Base-by-base conservation (phyloP, 2,888 invertebrate species). In the Temnothorax unifasciatus region DNA sequence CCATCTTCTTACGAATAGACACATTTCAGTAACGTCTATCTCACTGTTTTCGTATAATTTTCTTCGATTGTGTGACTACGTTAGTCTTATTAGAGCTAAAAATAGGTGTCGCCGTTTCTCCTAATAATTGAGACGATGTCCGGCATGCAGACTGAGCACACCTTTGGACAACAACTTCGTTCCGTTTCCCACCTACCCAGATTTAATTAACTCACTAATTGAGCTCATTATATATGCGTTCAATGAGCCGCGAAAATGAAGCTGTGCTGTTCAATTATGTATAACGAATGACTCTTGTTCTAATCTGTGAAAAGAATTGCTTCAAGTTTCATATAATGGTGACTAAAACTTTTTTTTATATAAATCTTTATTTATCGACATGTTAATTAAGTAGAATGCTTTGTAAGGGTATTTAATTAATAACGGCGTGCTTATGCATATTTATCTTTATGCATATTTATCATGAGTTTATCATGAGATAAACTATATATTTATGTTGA, bases 41-140 rank as follows among this genome's bases (percentile, higher is more conserved):
- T 25, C 73, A 83, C 4, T 82, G 83, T 84, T 84, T 74, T 79
- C 69, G 44, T 57, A 50, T 85, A 83, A 85, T 79, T 85, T 79
- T 84, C 68, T 74, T 83, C 64, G 25, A 77, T 41, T 76, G 50
- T 52, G 66, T 29, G 64, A 63, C 85, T 44, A 41, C 34, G 61
- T 25, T 74, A 41, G 47, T 76, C 79, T 84, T 79, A 74, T 84
- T 79, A 74, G 29, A 50, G 82, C 71, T 85, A 86, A 88, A 85
- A 89, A 88, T 86, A 83, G 63, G 34, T 61, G 66, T 85, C 75
- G 38, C 21, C 18, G 25, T 2, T 61, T 64, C 44, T 63, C 34
- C 61, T n/a, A n/a, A 54, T 47, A 71, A 79, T 71, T 8, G 59
- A 71, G 47, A 71, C 68, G 66, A 57, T 54, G 77, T 77, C 79